Evolutionary conservation across 2,888 invertebrate species (phyloP).

Genomic region (Allolobophora icterica): DNA sequence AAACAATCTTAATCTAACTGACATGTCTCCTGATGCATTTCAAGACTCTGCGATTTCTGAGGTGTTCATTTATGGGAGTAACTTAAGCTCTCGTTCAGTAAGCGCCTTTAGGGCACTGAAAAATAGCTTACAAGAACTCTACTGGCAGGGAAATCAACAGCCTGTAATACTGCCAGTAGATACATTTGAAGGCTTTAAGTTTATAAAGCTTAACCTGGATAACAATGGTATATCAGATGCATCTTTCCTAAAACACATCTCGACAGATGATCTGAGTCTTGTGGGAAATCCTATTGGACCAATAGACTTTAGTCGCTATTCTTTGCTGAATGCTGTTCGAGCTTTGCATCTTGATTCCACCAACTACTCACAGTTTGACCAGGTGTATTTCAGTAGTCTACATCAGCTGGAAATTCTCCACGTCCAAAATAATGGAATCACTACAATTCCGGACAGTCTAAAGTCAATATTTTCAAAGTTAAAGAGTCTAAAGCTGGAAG

Average conservation of each 20-base stretch:
- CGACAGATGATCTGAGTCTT: constrained; percentile 39
- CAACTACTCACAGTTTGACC: constrained; percentile 34
- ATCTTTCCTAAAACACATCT: constrained; percentile 38
- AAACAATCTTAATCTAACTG: constrained; percentile 36
- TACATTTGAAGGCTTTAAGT: constrained; percentile 41
- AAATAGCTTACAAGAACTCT: constrained; percentile 40
- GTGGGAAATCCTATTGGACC: constrained; percentile 45
- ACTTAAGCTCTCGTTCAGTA: constrained; percentile 36
- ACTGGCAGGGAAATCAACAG: constrained; percentile 37
- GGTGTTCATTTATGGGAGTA: constrained; percentile 39
- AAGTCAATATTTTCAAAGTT: constrained; percentile 36
- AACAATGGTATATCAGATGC: constrained; percentile 40
- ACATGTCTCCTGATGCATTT: constrained; percentile 43
- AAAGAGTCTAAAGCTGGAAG: constrained; percentile 38
- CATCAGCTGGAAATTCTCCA: constrained; percentile 41
- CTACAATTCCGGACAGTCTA: constrained; percentile 39
- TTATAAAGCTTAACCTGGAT: constrained; percentile 39
- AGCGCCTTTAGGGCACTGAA: constrained; percentile 37
- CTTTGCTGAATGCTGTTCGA: constrained; percentile 38
- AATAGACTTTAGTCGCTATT: constrained; percentile 43
- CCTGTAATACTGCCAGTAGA: constrained; percentile 36
- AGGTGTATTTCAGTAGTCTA: constrained; percentile 38
- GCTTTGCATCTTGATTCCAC: constrained; percentile 40
- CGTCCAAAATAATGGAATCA: constrained; percentile 42
- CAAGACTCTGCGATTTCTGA: constrained; percentile 35